A percentile compares a stretch with the other conserved stretches of the same genome.
These are phyloP conservation scores for Eupristina koningsbergeri DNA, from an alignment of 1,140 invertebrate genomes.

Conservation along the genomic window DNA sequence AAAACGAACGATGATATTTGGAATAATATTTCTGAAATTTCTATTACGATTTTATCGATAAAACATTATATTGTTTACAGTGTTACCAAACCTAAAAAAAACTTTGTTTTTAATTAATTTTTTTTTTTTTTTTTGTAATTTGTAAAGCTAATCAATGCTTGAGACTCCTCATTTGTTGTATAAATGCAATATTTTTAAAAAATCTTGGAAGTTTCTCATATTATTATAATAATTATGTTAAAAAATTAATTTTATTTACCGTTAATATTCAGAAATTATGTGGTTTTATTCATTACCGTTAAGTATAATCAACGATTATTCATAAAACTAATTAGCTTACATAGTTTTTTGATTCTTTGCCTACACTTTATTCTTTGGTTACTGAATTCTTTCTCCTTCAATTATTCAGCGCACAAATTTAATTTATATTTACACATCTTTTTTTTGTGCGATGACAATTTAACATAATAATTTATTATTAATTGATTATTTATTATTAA, in stretches of 20 bases:
- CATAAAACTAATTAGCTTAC: slow-evolving; percentile 17
- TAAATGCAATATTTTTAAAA: too few relatives aligned
- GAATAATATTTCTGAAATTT: too few relatives aligned
- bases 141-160: too few relatives aligned
- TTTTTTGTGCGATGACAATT: not conserved
- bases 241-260: not conserved
- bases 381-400: slow-evolving; percentile 14
- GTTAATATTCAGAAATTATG: not conserved
- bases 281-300: slow-evolving; percentile 3
- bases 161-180: too few relatives aligned
- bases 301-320: not conserved
- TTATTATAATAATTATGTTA: not conserved
- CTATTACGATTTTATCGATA: too few relatives aligned
- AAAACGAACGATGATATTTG: too few relatives aligned
- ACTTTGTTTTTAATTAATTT: too few relatives aligned
- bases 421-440: slow-evolving; percentile 33
- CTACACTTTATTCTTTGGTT: not conserved
- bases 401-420: slow-evolving; percentile 33
- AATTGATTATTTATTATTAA: too few relatives aligned
- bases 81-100: too few relatives aligned
- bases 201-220: not conserved
- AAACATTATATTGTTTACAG: too few relatives aligned
- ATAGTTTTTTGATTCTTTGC: slow-evolving; percentile 20
- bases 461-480: too few relatives aligned
- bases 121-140: too few relatives aligned